Evolutionary conservation across 2,113 vertebrate species (phyloP), one percentile per base, ranked within the genome.

Genomic region (Pteronura brasiliensis): DNA sequence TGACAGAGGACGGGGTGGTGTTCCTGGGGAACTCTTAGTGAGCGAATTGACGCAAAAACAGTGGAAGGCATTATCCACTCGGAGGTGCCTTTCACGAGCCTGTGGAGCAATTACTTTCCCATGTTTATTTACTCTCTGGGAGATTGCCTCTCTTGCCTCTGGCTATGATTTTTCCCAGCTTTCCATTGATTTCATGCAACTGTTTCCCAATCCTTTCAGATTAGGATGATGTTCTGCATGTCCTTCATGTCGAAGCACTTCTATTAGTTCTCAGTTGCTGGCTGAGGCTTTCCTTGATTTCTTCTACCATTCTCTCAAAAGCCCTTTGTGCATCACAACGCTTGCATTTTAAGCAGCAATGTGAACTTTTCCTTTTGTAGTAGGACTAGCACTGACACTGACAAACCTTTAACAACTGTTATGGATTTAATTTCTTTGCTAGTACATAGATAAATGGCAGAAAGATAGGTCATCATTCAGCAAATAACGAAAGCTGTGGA

Each of bases 341-440:
- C 31, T 90, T 88, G 34, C 2, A 25, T 80, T 79, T 95, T 83
- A 76, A 88, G 13, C 11, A 94, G 67, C 29, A 72, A 25, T 2
- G 25, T 59, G 18, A 36, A 27, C 2, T 52, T 14, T 59, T 34
- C 20, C 25, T 34, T 94, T 72, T 93, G 44, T 2, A 1, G 44
- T 31, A 69, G 10, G 9, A 47, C 55, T 76, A 36, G 27, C 21
- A 31, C 6, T 57, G 13, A 88, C n/a, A 63, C 39, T 83, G 44
- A 82, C 7, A 80, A 94, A 57, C 7, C 36, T 90, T 67, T 31
- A 29, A 23, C 27, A 21, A 52, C 34, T 7, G 3, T 39, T 29
- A 29, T 71, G 25, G 44, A 59, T 86, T 83, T 89, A 63, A 82
- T 95, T 77, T 94, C 23, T 89, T 95, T 82, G 17, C 52, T 27